Conservation (phyloP, 2,113 vertebrate genomes). For the Ondatra zibethicus region DNA sequence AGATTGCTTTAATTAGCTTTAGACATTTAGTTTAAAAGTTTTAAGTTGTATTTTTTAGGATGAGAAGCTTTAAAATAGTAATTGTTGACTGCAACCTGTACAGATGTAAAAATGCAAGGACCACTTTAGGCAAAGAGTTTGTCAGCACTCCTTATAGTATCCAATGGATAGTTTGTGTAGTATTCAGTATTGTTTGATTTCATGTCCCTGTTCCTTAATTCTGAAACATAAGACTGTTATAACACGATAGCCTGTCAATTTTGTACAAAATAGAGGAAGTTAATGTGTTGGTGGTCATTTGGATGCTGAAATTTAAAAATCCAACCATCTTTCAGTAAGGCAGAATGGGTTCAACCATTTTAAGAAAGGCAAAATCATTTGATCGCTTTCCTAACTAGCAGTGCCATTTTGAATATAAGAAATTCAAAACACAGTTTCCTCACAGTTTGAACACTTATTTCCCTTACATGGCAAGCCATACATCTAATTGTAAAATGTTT, state of each 20-base stretch:
- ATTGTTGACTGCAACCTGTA: conserved; percentile 40
- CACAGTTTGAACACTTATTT: neutral
- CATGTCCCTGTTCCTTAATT: neutral
- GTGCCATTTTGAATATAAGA: conserved; percentile 16
- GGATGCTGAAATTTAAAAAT: conserved; percentile 52
- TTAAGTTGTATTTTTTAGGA: conserved; percentile 67
- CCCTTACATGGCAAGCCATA: neutral
- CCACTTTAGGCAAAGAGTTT: conserved; percentile 28
- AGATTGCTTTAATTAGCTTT: conserved; percentile 46
- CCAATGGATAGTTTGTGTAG: neutral
- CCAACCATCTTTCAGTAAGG: neutral
- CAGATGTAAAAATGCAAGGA: neutral
- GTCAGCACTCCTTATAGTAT: conserved; percentile 5
- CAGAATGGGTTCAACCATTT: conserved; percentile 22
- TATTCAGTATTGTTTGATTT: conserved; percentile 48
- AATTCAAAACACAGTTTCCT: conserved; percentile 1
- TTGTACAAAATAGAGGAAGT: neutral
- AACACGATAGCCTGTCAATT: neutral
- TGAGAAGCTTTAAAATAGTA: conserved; percentile 50
- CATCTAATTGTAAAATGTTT: conserved; percentile 58
- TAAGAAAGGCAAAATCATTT: conserved; percentile 16
- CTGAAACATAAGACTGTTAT: neutral
- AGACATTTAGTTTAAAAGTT: conserved; percentile 59
- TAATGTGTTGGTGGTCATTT: neutral
- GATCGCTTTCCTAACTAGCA: conserved; percentile 9